These are phyloP conservation scores for Cyprinodon brontotheroides DNA, from an alignment of 2,113 vertebrate species.

Conservation along the genomic window DNA sequence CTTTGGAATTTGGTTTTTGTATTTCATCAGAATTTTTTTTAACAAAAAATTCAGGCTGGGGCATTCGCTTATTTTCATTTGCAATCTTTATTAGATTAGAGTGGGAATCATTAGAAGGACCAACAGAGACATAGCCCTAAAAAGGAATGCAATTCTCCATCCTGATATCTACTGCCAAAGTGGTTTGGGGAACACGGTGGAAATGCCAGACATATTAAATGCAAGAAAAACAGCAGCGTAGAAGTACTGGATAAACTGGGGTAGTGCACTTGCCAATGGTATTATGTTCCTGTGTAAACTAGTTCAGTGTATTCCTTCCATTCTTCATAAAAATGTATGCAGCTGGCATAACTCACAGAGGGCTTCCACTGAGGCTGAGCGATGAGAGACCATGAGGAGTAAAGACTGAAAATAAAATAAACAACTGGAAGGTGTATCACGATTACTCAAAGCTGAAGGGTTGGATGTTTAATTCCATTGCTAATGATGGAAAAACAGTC, in stretches of 20 bases:
- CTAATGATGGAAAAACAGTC: constrained; percentile 1
- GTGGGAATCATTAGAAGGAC: not conserved
- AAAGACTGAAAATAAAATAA: constrained; percentile 63
- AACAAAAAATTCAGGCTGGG: too few species aligned
- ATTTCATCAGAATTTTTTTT: not conserved
- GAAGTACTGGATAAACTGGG: constrained; percentile 28
- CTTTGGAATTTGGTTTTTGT: not conserved
- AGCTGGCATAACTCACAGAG: constrained; percentile 59
- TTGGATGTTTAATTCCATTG: constrained; percentile 7
- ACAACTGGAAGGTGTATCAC: constrained; percentile 32
- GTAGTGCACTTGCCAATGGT: constrained; percentile 42
- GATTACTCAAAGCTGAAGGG: constrained; percentile 30
- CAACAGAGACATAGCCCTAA: constrained; percentile 10
- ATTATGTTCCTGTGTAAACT: constrained; percentile 65
- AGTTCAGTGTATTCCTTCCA: constrained; percentile 47
- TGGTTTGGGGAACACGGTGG: constrained; percentile 42
- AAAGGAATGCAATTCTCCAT: constrained; percentile 50
- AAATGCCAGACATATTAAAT: constrained; percentile 54
- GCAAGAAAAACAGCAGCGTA: constrained; percentile 55
- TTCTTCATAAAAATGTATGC: constrained; percentile 36
- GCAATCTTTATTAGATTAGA: not conserved
- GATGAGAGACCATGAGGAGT: constrained; percentile 44
- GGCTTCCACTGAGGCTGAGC: constrained; percentile 52
- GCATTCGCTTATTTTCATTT: not conserved
- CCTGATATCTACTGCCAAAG: constrained; percentile 30